Evolutionary conservation across 2,113 vertebrate species (phyloP).

Genomic region (Clarias batrachus): DNA sequence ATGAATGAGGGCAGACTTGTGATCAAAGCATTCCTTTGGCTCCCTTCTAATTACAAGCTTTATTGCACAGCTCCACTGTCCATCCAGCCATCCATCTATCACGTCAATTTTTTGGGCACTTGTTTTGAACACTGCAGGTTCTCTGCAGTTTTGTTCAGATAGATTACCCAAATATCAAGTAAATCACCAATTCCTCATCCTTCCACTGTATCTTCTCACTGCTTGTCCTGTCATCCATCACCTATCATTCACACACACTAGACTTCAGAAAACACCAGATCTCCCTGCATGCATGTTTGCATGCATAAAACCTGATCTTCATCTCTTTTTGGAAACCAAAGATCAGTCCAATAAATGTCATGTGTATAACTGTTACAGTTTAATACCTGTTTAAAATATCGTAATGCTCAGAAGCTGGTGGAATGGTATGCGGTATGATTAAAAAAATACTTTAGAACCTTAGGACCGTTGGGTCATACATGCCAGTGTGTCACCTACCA

Average conservation of each 20-base stretch:
- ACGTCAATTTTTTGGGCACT: neutral
- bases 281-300: neutral
- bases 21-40: neutral
- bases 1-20: neutral
- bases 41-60: neutral
- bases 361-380: neutral
- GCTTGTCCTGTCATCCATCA: neutral
- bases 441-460: neutral
- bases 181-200: neutral
- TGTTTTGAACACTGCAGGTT: neutral
- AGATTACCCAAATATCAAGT: neutral
- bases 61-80: neutral
- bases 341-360: conserved; percentile 16
- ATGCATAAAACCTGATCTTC: conserved; percentile 19
- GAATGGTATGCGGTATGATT: conserved; percentile 3
- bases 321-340: neutral
- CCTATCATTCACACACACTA: neutral
- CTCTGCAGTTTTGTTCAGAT: neutral
- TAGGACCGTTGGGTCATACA: neutral
- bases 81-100: neutral
- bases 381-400: conserved; percentile 22
- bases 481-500: neutral
- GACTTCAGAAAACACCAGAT: neutral
- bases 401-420: neutral
- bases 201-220: neutral